Evolutionary conservation across 2,113 vertebrate genomes (phyloP).

Genomic region (Suncus etruscus): DNA sequence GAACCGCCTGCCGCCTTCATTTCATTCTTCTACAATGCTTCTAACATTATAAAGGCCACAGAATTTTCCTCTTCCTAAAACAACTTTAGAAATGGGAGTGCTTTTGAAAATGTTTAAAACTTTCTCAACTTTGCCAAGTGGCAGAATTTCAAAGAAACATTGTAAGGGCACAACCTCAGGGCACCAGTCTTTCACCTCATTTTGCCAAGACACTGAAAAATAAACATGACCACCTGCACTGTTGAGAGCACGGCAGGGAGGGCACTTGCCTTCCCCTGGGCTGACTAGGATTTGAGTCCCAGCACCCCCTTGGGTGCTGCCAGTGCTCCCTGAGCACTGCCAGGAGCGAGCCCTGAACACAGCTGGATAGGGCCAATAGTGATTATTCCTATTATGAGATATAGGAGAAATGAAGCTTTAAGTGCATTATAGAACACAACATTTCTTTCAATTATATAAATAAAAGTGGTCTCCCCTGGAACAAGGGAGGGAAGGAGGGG

Average conservation of each 20-base stretch:
- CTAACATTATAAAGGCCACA: neutral
- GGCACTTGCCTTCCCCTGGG: no score
- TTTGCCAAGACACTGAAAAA: constrained; percentile 50
- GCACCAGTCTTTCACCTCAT: constrained; percentile 14
- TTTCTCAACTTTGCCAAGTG: constrained; percentile 24
- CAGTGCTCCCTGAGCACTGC: no score
- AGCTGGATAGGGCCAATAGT: no score
- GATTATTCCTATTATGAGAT: no score
- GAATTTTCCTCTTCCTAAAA: neutral
- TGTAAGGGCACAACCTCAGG: neutral
- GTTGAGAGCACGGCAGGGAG: neutral
- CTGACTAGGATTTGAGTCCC: no score
- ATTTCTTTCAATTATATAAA: no score
- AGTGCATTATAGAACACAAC: no score
- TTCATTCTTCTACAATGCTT: neutral
- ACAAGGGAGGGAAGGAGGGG: no score
- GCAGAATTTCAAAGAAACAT: neutral
- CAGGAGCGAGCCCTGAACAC: no score
- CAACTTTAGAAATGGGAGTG: neutral
- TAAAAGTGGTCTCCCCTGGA: no score
- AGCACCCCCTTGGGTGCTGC: no score
- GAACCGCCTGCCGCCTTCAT: neutral
- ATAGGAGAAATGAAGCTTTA: no score
- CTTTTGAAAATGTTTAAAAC: constrained; percentile 1
- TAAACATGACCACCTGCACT: constrained; percentile 19